Conservation (phyloP, 2,888 invertebrate species). For the Incurvaria masculella region DNA sequence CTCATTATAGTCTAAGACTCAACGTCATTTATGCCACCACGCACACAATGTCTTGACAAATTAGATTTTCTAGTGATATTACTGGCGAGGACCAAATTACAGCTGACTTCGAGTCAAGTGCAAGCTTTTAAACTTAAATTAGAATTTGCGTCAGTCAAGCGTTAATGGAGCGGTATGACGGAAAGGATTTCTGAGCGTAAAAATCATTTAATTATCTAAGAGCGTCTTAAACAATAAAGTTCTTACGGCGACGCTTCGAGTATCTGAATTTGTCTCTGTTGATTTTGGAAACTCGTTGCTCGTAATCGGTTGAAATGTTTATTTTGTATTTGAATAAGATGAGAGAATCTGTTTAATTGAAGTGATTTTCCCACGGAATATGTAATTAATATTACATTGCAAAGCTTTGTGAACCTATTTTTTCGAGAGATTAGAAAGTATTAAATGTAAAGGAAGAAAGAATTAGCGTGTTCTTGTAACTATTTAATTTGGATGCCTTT, state of each 20-base stretch:
- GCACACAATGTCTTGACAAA: too few species aligned
- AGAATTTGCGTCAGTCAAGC: constrained; percentile 44
- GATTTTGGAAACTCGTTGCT: not conserved
- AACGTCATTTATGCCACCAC: too few species aligned
- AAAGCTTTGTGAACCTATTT: too few species aligned
- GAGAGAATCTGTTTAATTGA: not conserved
- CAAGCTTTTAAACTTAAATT: constrained; percentile 54
- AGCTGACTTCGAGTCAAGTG: constrained; percentile 51
- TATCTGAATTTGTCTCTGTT: not conserved
- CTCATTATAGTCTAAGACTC: too few species aligned
- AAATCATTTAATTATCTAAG: constrained; percentile 28
- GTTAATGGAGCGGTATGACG: constrained; percentile 51
- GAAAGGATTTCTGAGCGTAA: constrained; percentile 39
- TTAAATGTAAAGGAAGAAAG: too few species aligned
- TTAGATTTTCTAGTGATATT: constrained; percentile 52
- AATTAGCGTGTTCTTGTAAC: too few species aligned
- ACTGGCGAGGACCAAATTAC: constrained; percentile 51
- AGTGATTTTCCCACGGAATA: not conserved
- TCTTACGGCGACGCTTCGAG: not conserved
- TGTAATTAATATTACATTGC: too few species aligned
- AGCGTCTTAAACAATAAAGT: not conserved
- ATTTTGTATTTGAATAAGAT: not conserved
- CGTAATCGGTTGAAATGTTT: not conserved
- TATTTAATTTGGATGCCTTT: too few species aligned
- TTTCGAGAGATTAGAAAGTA: too few species aligned